Base-by-base conservation (phyloP, 2,113 vertebrate genomes). In the Morone saxatilis region DNA sequence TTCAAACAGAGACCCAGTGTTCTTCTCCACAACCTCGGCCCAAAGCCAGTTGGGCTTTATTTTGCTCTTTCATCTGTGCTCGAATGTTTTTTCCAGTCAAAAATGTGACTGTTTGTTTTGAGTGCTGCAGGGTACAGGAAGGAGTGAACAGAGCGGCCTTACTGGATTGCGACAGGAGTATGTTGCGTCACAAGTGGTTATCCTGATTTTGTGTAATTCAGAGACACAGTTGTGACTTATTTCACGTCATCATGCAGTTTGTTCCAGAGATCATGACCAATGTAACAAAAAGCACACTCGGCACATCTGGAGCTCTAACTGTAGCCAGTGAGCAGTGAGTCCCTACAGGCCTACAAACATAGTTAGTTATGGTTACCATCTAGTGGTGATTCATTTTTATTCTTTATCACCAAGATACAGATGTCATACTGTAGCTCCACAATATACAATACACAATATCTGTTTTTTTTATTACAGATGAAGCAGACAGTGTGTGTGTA, bases 181-280 rank as follows among this genome's bases (percentile, higher is more conserved):
- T 31, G 65, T 82, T 88, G 73, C 16, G 13, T 60, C 81, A 93
- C 22, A 53, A 5, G 6, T 80, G 80, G 76, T 92, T 80, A 65
- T 76, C 31, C 63, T 13, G 36, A 75, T 50, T 43, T 41, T 5
- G 45, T 7, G 20, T 14, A 9, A 40, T 72, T 50, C 73, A 85
- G 89, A 91, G 78, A 59, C 61, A 63, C 38, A 41, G 38, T 63
- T 41, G 16, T 36, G 61, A 63, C 13, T 20, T 3, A 19, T 17
- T 22, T 68, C 41, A 60, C 43, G 25, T 48, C 71, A 73, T 36
- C 4, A 6, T 47, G 45, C 71, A 47, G 16, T 36, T 47, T 60
- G 54, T 60, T 47, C 43, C 11, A 47, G 54, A 45, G 2, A 45
- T 10, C 51, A 43, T 8, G 51, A 40, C 20, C 38, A 71, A 45